Evolutionary conservation across 2,888 invertebrate species (phyloP), one percentile per base, ranked within the genome.

Genomic region (Strigamia crassipes): DNA sequence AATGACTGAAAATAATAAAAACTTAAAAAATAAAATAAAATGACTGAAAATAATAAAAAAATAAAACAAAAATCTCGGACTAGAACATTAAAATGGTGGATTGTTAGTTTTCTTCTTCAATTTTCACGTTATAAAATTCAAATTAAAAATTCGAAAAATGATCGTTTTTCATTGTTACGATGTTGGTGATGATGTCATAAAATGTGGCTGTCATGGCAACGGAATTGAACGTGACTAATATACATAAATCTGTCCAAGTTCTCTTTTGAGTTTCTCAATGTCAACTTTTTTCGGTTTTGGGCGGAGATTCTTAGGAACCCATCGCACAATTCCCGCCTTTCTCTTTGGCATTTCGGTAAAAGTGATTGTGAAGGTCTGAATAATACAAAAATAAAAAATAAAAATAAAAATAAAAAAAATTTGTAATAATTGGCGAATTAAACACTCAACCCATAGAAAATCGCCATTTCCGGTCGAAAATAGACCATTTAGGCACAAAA

Each of bases 281-380:
- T 80, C 80, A 12, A 80, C 80, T 80, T 80, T 31, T 46, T 80
- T 80, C 46, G 80, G 80, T 51, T 80, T 80, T 31, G 80, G 80
- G 8, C 80, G 80, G 21, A 80, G 51, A 21, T 46, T 18, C 31
- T 42, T 42, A 15, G 80, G 80, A 27, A 80, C 23, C 31, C 15
- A n/a, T 27, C 51, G 80, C 23, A 51, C 46, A 13, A 46, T 31
- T 9, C 31, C 31, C 21, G 18, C 51, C 13, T 46, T 42, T 51
- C 51, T 46, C 51, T 80, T 80, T 80, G 80, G 80, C 23, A 80
- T 51, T 80, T 80, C 80, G 12, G 80, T 80, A 51, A 80, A 80
- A 12, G 80, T 80, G 9, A 80, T 80, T 46, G 80, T 80, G 34
- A 80, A 80, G 23, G 46, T 27, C 80, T 80, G 15, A 1, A 51